Evolutionary conservation across 2,797 vertebrate species (phyloP), one percentile per base, ranked within the genome.

Genomic region (Phrynocephalus forsythii): DNA sequence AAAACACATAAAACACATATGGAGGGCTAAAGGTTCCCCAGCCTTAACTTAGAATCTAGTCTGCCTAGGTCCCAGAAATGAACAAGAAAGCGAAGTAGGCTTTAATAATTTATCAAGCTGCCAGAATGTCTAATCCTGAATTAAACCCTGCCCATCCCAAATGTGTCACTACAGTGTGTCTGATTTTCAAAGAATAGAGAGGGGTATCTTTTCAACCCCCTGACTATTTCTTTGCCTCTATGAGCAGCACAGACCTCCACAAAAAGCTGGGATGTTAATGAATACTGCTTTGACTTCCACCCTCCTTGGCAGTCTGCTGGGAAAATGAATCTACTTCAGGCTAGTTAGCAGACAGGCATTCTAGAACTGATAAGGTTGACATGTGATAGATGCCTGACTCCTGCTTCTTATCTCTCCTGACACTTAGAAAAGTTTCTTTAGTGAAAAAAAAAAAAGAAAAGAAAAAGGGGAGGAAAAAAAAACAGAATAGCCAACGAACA

Each of bases 341-440:
- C 90, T 88, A 48, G 8, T 77, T 71, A 52, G 85, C 86, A 44
- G 2, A 30, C 85, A 6, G 71, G 28, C 82, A 73, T 84, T 89
- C 86, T 77, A 48, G 86, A 92, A 86, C 86, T 84, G 66, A 80
- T 86, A 77, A 89, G 79, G 84, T 90, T 93, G 91, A 87, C 66
- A 85, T 86, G 77, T 77, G 91, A 88, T 50, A 83, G 87, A 90
- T 79, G 67, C 44, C 89, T 92, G 79, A 48, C 72, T 71, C 60
- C 79, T 85, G 81, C 24, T 38, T 92, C 85, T 92, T 93, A 94
- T 88, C 92, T 91, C 77, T 72, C 8, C 87, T 1, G 73, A 56
- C 86, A 90, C n/a, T 89, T 82, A 92, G 88, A 92, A 94, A 93
- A 93, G 80, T 89, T 93, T 68, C 73, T 90, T 86, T 91, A 90